Evolutionary conservation across 2,797 vertebrate genomes (phyloP), one percentile per base, ranked within the genome.

Genomic region (Tympanoctomys barrerae): DNA sequence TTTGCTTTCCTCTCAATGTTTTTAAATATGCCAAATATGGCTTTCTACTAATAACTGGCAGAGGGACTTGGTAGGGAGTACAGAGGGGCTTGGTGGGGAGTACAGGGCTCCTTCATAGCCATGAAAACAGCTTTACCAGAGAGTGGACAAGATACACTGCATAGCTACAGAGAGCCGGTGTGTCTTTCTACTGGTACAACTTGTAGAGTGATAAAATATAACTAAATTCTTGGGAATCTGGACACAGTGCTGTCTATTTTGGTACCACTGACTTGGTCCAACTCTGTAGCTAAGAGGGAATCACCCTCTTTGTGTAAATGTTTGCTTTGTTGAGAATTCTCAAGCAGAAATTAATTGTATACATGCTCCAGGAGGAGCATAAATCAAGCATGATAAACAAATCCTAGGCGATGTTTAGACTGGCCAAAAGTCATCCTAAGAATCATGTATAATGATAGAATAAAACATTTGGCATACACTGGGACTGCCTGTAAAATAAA

Each of bases 271-370:
- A 18, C 78, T 94, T 77, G 59, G 78, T 85, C 73, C 59, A 90
- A 68, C 36, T 10, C 87, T 93, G 39, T 33, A 80, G n/a, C 59
- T 33, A 64, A 28, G 89, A 94, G 64, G 82, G 91, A 95, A 96
- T 97, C 91, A 91, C 94, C 68, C 64, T 95, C 49, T 88, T 91
- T 96, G 68, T 90, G 85, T 97, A 97, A 97, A 97, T 97, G 90
- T 96, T 97, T 97, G 84, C 94, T 97, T 87, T 92, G 82, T 71
- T 97, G 85, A 78, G 95, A 86, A 97, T 90, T 96, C 94, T 86
- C 82, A 85, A 87, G 87, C 49, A 96, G 89, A 96, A 95, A 97
- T 97, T 90, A 93, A 86, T 78, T 92, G 91, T 94, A 94, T 26
- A 90, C 94, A 96, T 97, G 61, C 57, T 94, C 95, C 66, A 80